Conservation (phyloP, 2,113 vertebrate genomes). For the Zeus faber region DNA sequence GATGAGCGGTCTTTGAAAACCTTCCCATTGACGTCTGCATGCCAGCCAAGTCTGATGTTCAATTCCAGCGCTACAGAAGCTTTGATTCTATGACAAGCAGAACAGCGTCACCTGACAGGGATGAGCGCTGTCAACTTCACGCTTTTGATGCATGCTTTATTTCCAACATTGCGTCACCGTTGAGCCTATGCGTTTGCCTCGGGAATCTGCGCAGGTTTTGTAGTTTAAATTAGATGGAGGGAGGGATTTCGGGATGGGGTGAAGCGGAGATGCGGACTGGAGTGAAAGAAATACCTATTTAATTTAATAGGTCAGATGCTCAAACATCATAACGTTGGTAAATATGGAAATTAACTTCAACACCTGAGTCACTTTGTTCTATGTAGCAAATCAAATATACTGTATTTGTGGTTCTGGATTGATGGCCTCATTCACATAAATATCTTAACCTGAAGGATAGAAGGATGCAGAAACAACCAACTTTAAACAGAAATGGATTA, state of each 20-base stretch:
- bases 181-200: slow-evolving; percentile 17
- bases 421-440: too few relatives aligned
- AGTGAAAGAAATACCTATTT: too few relatives aligned
- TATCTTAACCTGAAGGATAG: too few relatives aligned
- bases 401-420: too few relatives aligned
- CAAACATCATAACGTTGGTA: too few relatives aligned
- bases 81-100: slow-evolving; percentile 9
- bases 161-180: slow-evolving; percentile 27
- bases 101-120: slow-evolving; percentile 2
- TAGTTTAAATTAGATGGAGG: slow-evolving; percentile 23
- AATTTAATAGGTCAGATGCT: too few relatives aligned
- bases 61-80: slow-evolving; percentile 15
- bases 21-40: background rate
- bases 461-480: too few relatives aligned
- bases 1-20: slow-evolving; percentile 9
- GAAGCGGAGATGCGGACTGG: background rate
- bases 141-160: slow-evolving; percentile 2
- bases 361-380: too few relatives aligned
- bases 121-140: slow-evolving; percentile 23
- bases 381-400: too few relatives aligned
- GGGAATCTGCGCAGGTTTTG: slow-evolving; percentile 9
- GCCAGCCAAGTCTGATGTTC: slow-evolving; percentile 9
- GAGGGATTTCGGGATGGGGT: slow-evolving; percentile 4
- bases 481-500: too few relatives aligned
- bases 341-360: too few relatives aligned